Base-by-base conservation (phyloP, 2,113 vertebrate species). In the Gavia stellata region DNA sequence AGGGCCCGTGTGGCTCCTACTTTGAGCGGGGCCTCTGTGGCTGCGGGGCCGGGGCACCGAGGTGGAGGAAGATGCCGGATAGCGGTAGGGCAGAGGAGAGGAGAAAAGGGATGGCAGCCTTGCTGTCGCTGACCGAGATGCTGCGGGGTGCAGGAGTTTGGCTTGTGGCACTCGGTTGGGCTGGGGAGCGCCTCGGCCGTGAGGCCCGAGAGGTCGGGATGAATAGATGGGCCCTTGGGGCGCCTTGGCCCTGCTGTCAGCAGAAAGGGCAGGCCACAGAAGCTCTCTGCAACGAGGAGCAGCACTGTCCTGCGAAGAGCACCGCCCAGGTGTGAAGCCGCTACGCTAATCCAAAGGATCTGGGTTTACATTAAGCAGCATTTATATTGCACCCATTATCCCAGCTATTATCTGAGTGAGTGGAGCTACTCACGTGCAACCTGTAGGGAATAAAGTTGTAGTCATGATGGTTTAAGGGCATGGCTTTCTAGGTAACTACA, bases 101-200 rank as follows among this genome's bases (percentile, higher is more conserved):
- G 5, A 40, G 47, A 31, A 19, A 12, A 9, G 31, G 31, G 13
- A 16, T 15, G 50, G 11, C 10, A 7, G 50, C 3, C 2, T 7
- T 42, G 66, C 25, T 38, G 2, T 31, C 5, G 49, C 31, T 19
- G 66, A 17, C 18, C 4, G 10, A 21, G 58, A 10, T 63, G 85
- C 17, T 18, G 33, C 11, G 8, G 44, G 25, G 8, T 31, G 67
- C 28, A 1, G 36, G 42, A 44, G 62, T 13, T 17, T 3, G 61
- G 36, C 9, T 25, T 15, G 56, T 0, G 5, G 56, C 7, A 1
- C 52, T 34, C 12, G 0, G 4, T 2, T 47, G 28, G 81, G 62
- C 52, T 40, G 67, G 17, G 17, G 13, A 52, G 36, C 6, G 1
- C 55, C 40, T 42, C 12, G 17, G 55, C 15, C 1, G 15, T 17